phyloP scores from a whole-genome alignment of 2,797 vertebrate species.

The Phataginus tricuspis region DNA sequence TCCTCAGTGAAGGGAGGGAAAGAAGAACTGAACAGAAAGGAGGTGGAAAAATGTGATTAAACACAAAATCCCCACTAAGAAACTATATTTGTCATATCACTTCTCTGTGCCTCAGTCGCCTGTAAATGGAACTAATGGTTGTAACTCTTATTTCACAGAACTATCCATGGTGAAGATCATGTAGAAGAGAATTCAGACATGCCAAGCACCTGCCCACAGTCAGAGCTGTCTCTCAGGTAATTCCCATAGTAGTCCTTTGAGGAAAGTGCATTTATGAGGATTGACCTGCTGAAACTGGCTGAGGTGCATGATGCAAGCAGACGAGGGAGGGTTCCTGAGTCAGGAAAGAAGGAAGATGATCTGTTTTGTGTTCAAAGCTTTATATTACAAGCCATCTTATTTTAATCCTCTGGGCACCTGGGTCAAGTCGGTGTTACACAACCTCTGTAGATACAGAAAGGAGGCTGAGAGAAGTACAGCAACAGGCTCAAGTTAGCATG shows the following conservation, averaged over 20 bases:
- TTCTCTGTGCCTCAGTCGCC: not conserved
- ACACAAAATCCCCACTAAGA: not conserved
- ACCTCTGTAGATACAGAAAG: not conserved
- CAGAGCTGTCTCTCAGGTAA: not conserved
- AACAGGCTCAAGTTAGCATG: not conserved
- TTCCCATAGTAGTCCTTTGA: not conserved
- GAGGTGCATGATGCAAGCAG: not conserved
- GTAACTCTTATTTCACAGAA: not conserved
- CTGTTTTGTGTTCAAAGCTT: not conserved
- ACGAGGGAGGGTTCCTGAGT: not conserved
- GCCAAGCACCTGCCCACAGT: accelerated
- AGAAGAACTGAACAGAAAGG: not conserved
- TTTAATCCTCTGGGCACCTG: not conserved
- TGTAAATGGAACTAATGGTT: not conserved
- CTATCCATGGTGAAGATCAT: accelerated
- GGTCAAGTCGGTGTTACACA: not conserved
- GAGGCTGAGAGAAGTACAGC: not conserved
- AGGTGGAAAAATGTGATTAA: not conserved
- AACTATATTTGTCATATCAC: accelerated
- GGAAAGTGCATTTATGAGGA: not conserved
- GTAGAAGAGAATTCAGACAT: not conserved
- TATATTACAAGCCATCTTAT: not conserved
- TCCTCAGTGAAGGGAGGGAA: not conserved
- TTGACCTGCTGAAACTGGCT: not conserved
- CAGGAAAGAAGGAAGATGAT: not conserved